Base-by-base conservation (phyloP, 2,888 invertebrate species). In the Synergus umbraculus region DNA sequence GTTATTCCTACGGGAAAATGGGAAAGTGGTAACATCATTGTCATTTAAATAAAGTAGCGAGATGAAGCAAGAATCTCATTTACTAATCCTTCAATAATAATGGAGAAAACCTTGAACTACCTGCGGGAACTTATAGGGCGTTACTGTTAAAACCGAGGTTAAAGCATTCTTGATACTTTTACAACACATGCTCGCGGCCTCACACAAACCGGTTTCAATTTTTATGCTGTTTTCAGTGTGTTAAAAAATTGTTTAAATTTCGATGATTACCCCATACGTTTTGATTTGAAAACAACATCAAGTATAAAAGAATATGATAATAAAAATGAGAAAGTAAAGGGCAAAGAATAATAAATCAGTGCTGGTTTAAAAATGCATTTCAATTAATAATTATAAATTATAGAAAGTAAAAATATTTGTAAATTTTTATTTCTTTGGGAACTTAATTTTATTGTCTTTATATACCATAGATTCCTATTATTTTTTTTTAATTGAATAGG, bases 11-110 rank as follows among this genome's bases (percentile, higher is more conserved):
- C 49, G 10, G 49, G 49, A 73, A 73, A 54, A 73, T 46, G 37
- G 29, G n/a, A 54, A 67, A 67, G 49, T 69, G 22, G 44, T 46
- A 67, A 67, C 49, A 73, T 73, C 49, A 49, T 73, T 73, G 69
- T 73, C 69, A 73, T 49, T 73, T 10, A 37, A 49, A 29, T 69
- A 69, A 69, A 46, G 29, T 49, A 49, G 49, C 22, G 22, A 49
- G 29, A 69, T 46, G 46, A 73, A 73, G 49, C 10, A 37, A 73
- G 37, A 73, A 73, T 73, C n/a, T 29, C 69, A 37, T 49, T 37
- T 73, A 73, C 69, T 73, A 69, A 67, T 64, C 64, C 13, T 67
- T 67, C 66, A 67, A 49, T 73, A 73, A 73, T 73, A 46, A 69
- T 69, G 67, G 29, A 49, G 15, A 54, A 73, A 73, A 73, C 69